Conservation (phyloP, 2,888 invertebrate genomes). For the Falcaria lacertinaria region DNA sequence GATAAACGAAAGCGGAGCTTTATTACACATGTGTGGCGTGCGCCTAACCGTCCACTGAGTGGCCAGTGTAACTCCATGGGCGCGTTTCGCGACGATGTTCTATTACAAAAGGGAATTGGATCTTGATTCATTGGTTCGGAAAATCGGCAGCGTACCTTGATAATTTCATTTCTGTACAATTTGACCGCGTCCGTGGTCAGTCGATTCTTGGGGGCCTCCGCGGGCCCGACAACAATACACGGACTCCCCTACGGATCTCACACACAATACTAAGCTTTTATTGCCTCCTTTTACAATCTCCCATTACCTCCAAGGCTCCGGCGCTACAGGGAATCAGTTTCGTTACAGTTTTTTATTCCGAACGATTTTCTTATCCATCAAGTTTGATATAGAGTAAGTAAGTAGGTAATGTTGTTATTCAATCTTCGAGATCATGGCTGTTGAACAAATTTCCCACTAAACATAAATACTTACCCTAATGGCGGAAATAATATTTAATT, state of each 20-base stretch:
- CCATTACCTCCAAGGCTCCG: constrained; percentile 74
- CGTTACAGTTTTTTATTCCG: constrained; percentile 69
- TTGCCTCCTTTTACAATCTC: constrained; percentile 79
- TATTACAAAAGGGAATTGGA: constrained; percentile 81
- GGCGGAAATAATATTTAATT: no score
- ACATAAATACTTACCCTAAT: no score
- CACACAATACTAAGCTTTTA: constrained; percentile 79
- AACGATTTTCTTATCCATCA: constrained; percentile 60
- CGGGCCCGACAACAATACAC: constrained; percentile 72
- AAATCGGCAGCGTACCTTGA: constrained; percentile 80
- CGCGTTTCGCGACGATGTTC: constrained; percentile 77
- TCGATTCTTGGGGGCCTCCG: constrained; percentile 72
- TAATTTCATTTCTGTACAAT: constrained; percentile 81
- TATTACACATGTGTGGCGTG: constrained; percentile 41
- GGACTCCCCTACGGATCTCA: constrained; percentile 71
- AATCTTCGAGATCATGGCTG: no score
- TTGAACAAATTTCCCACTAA: neutral
- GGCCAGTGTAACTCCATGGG: constrained; percentile 70
- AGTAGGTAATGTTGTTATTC: neutral
- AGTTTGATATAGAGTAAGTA: constrained; percentile 19
- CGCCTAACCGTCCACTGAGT: constrained; percentile 67
- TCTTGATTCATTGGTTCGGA: constrained; percentile 80
- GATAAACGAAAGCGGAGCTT: constrained; percentile 33
- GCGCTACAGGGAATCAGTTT: constrained; percentile 74
- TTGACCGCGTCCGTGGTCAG: constrained; percentile 78